phyloP scores from a whole-genome alignment of 2,888 invertebrate genomes.

The Latrodectus hesperus region DNA sequence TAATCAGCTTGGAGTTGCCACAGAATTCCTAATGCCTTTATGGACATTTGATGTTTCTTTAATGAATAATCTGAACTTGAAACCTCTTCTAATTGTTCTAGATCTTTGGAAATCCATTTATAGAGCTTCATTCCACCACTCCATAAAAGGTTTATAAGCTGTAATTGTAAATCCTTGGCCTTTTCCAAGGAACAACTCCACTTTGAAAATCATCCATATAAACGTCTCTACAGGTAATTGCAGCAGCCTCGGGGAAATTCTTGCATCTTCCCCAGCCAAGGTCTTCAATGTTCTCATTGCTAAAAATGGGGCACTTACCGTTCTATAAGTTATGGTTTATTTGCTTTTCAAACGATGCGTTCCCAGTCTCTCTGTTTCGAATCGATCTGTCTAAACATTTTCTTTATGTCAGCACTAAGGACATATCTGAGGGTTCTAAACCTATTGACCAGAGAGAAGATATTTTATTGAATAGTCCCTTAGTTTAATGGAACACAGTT shows the following conservation, averaged over 20 bases:
- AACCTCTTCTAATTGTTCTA: not conserved
- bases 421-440: too few species aligned
- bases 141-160: too few species aligned
- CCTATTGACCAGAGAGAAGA: not conserved
- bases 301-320: not conserved
- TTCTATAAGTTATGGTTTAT: not conserved
- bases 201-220: too few species aligned
- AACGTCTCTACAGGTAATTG: too few species aligned
- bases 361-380: not conserved
- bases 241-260: too few species aligned
- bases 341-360: not conserved
- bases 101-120: conserved; percentile 7
- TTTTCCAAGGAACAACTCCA: too few species aligned
- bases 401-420: too few species aligned
- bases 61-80: not conserved
- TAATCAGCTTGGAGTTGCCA: not conserved
- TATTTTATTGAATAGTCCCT: not conserved
- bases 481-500: not conserved
- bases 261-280: too few species aligned
- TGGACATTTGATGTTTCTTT: not conserved
- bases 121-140: not conserved
- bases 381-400: not conserved
- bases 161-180: too few species aligned
- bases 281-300: too few species aligned
- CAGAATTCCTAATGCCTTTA: conserved; percentile 4